Percentiles rank a stretch among this genome's conserved stretches.
Conservation (phyloP, 2,888 invertebrate genomes). For the Ferrisia virgata region DNA sequence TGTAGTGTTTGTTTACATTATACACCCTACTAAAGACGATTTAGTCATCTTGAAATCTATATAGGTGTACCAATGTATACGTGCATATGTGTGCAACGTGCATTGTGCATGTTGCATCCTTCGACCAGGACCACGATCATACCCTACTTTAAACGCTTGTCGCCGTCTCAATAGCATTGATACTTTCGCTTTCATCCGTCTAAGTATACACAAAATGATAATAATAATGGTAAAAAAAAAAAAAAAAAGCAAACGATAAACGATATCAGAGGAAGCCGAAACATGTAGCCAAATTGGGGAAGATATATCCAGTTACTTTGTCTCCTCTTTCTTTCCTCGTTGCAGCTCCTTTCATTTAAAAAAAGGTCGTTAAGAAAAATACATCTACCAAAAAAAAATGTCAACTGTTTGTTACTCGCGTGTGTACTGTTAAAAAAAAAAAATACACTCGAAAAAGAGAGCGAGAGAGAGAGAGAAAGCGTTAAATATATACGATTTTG, state of each 20-base stretch:
- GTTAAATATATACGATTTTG: background rate
- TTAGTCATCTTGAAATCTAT: background rate
- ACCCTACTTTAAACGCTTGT: background rate
- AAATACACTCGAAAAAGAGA: background rate
- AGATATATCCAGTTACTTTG: background rate
- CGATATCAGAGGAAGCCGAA: background rate
- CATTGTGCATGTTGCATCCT: too few relatives aligned
- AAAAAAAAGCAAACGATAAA: too few relatives aligned
- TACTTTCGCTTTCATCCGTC: background rate
- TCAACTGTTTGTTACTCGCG: background rate
- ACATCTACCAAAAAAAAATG: background rate
- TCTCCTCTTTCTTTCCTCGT: too few relatives aligned
- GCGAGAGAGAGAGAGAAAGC: background rate
- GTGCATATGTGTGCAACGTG: too few relatives aligned
- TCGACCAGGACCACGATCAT: too few relatives aligned
- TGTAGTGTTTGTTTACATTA: constrained; percentile 45
- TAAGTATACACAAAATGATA: too few relatives aligned
- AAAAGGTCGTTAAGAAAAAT: background rate
- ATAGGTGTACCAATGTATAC: too few relatives aligned
- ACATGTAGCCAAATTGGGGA: background rate
- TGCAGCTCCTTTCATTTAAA: background rate
- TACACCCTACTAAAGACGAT: background rate
- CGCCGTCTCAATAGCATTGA: background rate
- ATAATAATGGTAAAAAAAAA: background rate
- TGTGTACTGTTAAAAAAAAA: background rate